Base-by-base conservation (phyloP, 2,888 invertebrate species). In the Spodoptera picta region DNA sequence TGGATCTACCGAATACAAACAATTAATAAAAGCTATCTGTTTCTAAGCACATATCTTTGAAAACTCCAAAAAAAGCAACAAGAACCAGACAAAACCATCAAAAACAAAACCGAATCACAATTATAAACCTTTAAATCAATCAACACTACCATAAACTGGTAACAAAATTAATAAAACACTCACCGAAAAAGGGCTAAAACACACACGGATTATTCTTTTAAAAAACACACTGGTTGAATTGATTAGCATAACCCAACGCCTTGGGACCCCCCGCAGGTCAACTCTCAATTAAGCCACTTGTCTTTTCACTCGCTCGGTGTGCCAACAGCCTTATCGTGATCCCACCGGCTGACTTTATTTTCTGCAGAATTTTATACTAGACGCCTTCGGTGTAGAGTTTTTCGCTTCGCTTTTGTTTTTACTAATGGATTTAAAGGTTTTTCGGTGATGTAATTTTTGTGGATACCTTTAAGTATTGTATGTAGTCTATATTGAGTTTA, bases 211-310 rank as follows among this genome's bases (percentile, higher is more conserved):
- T 90, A 87, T 81, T 83, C 80, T 53, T 83, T 89, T 90, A 91
- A 93, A 78, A 92, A 93, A 92, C 89, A 90, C 92, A 90, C 90
- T 90, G 90, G 88, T 84, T 36, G 92, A 90, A 92, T 92, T 92
- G 92, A 94, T 94, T 94, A 94, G 94, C 94, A 94, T 93, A 93
- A 90, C 83, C 85, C 88, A 86, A 89, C 90, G 90, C 90, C 88
- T 85, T 63, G 57, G 80, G 93, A 92, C 93, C 93, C 89, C 93
- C 92, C 94, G 88, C 88, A 78, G 86, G 86, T 87, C 85, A 86
- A 79, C 86, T 88, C 91, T 92, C 93, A 93, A 94, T 94, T 94
- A 94, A 93, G 92, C 88, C 86, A 92, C 94, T 94, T 93, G 94
- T 94, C 92, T 89, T 90, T 92, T 90, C 90, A 88, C 88, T 83